Conservation (phyloP, 2,888 invertebrate genomes). For the Boloria selene region DNA sequence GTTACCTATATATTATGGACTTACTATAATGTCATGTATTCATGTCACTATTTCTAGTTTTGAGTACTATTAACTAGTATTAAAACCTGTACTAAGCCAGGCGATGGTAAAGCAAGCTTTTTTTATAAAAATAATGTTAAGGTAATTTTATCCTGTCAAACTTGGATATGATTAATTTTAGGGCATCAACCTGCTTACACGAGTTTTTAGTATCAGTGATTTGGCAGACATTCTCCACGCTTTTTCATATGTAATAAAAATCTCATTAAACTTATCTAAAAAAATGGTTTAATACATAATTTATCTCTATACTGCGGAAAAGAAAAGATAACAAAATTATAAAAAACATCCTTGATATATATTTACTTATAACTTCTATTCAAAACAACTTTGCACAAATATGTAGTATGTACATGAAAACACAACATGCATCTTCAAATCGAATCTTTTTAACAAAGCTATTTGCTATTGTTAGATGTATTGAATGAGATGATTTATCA, state of each 20-base stretch:
- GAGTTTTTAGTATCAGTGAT: background rate
- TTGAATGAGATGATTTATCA: constrained; percentile 42
- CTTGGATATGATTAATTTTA: constrained; percentile 1
- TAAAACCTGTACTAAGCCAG: no score
- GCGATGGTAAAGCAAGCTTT: background rate
- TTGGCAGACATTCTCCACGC: background rate
- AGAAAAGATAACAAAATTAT: background rate
- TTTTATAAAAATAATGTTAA: background rate
- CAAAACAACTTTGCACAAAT: constrained; percentile 7
- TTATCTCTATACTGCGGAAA: background rate
- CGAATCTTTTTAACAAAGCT: constrained; percentile 13
- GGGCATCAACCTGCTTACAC: background rate
- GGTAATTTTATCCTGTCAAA: constrained; percentile 3
- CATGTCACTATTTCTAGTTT: no score
- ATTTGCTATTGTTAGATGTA: constrained; percentile 33
- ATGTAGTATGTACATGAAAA: background rate
- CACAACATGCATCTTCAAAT: background rate
- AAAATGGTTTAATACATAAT: background rate
- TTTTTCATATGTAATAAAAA: constrained; percentile 1
- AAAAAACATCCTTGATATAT: background rate
- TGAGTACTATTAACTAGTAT: no score
- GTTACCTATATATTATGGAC: no score
- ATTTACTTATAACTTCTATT: background rate
- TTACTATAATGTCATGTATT: no score
- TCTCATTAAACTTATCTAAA: background rate